These are phyloP conservation scores for Coenonympha arcania DNA, from an alignment of 2,888 invertebrate species.

Conservation along the genomic window DNA sequence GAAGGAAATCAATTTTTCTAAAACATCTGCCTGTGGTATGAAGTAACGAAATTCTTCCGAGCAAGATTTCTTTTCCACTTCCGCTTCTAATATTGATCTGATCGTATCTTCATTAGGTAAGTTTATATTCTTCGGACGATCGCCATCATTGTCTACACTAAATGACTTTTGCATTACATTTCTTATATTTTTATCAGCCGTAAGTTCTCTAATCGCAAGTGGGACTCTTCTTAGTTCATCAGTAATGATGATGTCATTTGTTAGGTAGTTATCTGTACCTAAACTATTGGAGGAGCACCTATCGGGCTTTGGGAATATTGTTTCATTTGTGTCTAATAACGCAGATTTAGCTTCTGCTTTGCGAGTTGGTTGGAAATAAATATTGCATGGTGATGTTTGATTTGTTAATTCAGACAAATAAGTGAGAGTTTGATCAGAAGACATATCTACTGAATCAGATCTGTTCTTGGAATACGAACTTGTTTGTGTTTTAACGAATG, in stretches of 20 bases:
- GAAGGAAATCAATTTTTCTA: slow-evolving; percentile 43
- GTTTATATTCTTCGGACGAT: slow-evolving; percentile 33
- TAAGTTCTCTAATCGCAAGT: slow-evolving; percentile 22
- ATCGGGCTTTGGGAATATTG: slow-evolving; percentile 31
- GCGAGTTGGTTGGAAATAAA: slow-evolving; percentile 13
- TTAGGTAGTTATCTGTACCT: neutral
- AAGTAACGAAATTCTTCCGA: slow-evolving; percentile 35
- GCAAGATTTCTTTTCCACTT: slow-evolving; percentile 31
- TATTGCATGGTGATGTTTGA: neutral
- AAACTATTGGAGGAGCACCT: slow-evolving; percentile 1
- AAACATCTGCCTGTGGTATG: slow-evolving; percentile 41
- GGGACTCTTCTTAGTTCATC: slow-evolving; percentile 21
- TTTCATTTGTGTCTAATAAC: slow-evolving; percentile 37
- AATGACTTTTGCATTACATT: slow-evolving; percentile 38
- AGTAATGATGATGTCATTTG: slow-evolving; percentile 24
- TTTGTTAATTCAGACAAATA: slow-evolving; percentile 23
- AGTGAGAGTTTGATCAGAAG: slow-evolving; percentile 33
- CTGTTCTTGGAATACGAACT: slow-evolving; percentile 39
- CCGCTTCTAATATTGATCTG: slow-evolving; percentile 36
- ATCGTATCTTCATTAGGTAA: slow-evolving; percentile 41
- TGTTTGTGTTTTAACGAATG: slow-evolving; percentile 34
- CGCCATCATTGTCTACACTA: slow-evolving; percentile 25
- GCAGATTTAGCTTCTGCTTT: slow-evolving; percentile 20
- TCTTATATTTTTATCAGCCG: slow-evolving; percentile 23
- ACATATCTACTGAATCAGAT: slow-evolving; percentile 14